Percentiles rank a stretch among this genome's conserved stretches.
phyloP scores from a whole-genome alignment of 2,888 invertebrate genomes.

The Platynereis dumerilii region DNA sequence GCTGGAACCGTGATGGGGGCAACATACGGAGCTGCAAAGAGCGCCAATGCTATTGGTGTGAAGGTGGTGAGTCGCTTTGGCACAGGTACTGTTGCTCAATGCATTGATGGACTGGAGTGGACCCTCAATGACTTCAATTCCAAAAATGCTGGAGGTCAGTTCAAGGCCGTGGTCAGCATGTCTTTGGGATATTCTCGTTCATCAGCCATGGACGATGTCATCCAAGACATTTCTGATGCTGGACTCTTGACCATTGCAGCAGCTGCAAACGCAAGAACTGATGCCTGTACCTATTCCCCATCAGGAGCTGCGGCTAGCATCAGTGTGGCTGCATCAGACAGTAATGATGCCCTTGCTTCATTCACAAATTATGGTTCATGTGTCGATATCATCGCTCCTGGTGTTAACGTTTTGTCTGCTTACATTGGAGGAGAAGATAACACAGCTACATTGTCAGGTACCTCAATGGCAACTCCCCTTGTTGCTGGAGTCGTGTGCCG shows the following conservation, averaged over 20 bases:
- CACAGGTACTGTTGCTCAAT: background rate
- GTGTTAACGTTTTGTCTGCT: slow-evolving; percentile 22
- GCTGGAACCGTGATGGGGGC: background rate
- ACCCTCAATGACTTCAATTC: slow-evolving; percentile 9
- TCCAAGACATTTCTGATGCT: slow-evolving; percentile 10
- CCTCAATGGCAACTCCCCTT: slow-evolving; percentile 30
- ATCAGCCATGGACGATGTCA: slow-evolving; percentile 7
- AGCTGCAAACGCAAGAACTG: slow-evolving; percentile 15
- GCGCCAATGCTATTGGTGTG: background rate
- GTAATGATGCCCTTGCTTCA: slow-evolving; percentile 10
- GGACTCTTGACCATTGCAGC: slow-evolving; percentile 12
- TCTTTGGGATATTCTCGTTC: slow-evolving; percentile 9
- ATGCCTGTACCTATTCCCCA: slow-evolving; percentile 13
- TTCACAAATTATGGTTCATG: slow-evolving; percentile 30
- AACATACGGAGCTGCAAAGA: background rate
- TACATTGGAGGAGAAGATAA: background rate
- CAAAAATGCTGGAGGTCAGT: background rate
- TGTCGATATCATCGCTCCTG: slow-evolving; percentile 32
- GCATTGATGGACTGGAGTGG: slow-evolving; percentile 14
- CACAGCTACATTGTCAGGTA: slow-evolving; percentile 15
- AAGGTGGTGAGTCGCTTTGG: background rate
- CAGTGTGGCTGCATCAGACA: slow-evolving; percentile 22
- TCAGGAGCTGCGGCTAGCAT: slow-evolving; percentile 7
- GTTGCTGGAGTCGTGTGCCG: slow-evolving; percentile 25
- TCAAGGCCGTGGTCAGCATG: slow-evolving; percentile 19